Evolutionary conservation across 2,797 vertebrate genomes (phyloP).

Genomic region (Pterois miles): DNA sequence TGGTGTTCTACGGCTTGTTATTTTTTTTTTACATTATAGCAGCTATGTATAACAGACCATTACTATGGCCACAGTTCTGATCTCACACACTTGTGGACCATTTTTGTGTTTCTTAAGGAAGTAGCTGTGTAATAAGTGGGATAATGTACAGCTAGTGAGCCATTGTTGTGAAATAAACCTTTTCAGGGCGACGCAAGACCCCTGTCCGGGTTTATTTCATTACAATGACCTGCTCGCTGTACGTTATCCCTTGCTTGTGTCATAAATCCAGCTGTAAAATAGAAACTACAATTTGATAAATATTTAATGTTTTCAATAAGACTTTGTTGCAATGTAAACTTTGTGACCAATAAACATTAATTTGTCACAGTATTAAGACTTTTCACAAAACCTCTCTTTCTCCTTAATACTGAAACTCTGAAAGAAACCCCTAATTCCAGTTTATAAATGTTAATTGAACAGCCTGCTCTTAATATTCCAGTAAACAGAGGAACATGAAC

Average conservation of each 20-base stretch:
- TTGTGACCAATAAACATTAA: constrained; percentile 53
- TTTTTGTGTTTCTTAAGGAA: too few relatives aligned
- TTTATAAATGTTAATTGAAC: constrained; percentile 30
- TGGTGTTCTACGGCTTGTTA: too few relatives aligned
- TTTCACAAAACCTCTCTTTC: constrained; percentile 31
- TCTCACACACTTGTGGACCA: too few relatives aligned
- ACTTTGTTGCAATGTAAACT: constrained; percentile 58
- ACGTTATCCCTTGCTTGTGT: not conserved
- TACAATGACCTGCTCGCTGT: too few relatives aligned
- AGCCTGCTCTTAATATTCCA: constrained; percentile 23
- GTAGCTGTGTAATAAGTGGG: too few relatives aligned
- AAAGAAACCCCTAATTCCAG: constrained; percentile 9
- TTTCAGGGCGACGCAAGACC: too few relatives aligned
- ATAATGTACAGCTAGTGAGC: too few relatives aligned
- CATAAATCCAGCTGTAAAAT: constrained; percentile 1
- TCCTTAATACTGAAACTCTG: constrained; percentile 8
- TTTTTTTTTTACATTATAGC: too few relatives aligned
- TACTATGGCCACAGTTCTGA: too few relatives aligned
- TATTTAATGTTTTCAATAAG: constrained; percentile 58
- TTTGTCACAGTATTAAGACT: constrained; percentile 52
- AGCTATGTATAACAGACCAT: too few relatives aligned
- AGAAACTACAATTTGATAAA: constrained; percentile 43
- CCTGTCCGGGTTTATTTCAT: too few relatives aligned
- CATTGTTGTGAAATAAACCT: too few relatives aligned
- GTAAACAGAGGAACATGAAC: constrained; percentile 8